These are phyloP conservation scores for Poecilia gillii DNA, from an alignment of 2,797 vertebrate species.

Conservation along the genomic window DNA sequence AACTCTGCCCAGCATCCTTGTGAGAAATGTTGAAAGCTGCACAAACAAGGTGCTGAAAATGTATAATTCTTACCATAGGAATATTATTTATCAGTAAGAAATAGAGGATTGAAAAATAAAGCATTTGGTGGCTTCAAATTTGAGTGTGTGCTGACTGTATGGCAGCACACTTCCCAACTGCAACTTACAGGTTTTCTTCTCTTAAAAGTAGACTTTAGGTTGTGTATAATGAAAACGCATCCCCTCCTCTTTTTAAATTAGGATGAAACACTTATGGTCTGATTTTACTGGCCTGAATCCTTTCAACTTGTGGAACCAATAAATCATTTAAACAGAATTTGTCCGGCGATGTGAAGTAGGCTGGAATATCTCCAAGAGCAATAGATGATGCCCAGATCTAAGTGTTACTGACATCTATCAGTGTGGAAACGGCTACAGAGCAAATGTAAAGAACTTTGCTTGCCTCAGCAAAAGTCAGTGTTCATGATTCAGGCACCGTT, in stretches of 20 bases:
- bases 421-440: neutral
- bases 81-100: conserved; percentile 1
- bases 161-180: neutral
- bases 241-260: neutral
- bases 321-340: neutral
- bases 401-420: neutral
- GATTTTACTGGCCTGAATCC: neutral
- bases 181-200: conserved; percentile 1
- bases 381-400: neutral
- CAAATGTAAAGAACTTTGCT: neutral
- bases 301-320: neutral
- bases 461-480: neutral
- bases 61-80: neutral
- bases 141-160: neutral
- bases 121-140: neutral
- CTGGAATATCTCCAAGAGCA: neutral
- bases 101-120: conserved; percentile 3
- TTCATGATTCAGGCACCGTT: neutral
- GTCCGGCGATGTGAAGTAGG: neutral
- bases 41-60: neutral
- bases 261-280: neutral
- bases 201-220: neutral
- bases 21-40: neutral
- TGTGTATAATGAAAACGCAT: neutral
- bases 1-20: neutral